Percentiles rank a stretch among this genome's conserved stretches.
These are phyloP conservation scores for Scyliorhinus canicula DNA, from an alignment of 2,797 vertebrate genomes.

Conservation along the genomic window DNA sequence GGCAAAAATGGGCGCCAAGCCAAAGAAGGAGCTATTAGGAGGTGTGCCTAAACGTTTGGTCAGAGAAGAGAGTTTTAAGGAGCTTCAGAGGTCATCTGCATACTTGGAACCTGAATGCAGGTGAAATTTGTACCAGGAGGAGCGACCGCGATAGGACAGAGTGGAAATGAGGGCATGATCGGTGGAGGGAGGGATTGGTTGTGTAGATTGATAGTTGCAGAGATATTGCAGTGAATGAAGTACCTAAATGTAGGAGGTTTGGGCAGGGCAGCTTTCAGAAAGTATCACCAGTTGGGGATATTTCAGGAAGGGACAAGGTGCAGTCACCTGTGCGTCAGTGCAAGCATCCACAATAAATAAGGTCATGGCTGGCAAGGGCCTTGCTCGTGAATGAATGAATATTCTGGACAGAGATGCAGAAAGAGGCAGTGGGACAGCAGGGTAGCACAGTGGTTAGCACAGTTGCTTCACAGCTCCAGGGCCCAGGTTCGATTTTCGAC, in stretches of 20 bases:
- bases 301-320: neutral
- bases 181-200: neutral
- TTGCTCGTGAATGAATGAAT: neutral
- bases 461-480: no score
- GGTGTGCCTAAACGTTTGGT: neutral
- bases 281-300: neutral
- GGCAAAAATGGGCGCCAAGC: neutral
- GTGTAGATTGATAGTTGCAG: neutral
- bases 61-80: neutral
- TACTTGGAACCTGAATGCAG: neutral
- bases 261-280: neutral
- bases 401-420: neutral
- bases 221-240: neutral
- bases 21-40: neutral
- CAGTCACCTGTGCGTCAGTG: neutral
- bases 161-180: neutral
- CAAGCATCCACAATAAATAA: neutral
- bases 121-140: neutral
- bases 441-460: no score
- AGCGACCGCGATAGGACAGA: no score
- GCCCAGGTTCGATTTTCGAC: no score
- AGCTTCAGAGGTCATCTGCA: neutral
- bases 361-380: neutral
- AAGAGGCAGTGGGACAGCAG: no score
- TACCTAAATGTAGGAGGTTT: neutral